Evolutionary conservation across 2,888 invertebrate genomes (phyloP).

Genomic region (Diaprepes abbreviatus): DNA sequence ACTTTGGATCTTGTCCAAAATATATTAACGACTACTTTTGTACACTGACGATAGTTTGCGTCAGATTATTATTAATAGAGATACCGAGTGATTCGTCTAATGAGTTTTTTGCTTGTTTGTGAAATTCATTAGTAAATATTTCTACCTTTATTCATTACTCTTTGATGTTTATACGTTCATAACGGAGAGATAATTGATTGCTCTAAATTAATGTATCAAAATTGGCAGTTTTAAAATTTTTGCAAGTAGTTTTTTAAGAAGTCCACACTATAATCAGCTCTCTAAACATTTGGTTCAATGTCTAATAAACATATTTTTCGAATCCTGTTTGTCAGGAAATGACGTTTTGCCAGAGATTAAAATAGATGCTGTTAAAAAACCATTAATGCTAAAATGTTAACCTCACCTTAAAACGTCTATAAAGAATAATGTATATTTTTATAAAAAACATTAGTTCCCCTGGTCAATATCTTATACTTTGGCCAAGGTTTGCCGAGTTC

Average conservation of each 20-base stretch:
- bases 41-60: conserved; percentile 27
- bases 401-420: background rate
- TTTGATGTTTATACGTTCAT: background rate
- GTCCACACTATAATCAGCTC: background rate
- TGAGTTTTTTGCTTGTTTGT: conserved; percentile 3
- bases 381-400: conserved; percentile 13
- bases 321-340: conserved; percentile 25
- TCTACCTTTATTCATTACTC: background rate
- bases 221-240: background rate
- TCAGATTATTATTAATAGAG: conserved; percentile 30
- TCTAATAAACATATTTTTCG: conserved; percentile 22
- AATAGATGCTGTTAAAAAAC: conserved; percentile 4
- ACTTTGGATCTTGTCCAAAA: conserved; percentile 38
- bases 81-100: conserved; percentile 11
- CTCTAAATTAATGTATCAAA: background rate
- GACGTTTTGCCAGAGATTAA: conserved; percentile 12
- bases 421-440: too few species aligned
- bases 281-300: background rate
- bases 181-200: background rate
- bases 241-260: background rate
- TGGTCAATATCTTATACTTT: background rate
- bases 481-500: background rate
- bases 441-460: background rate
- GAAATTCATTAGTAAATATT: conserved; percentile 3
- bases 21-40: conserved; percentile 30